These are phyloP conservation scores for Adelges cooleyi DNA, from an alignment of 1,140 invertebrate genomes.

Conservation along the genomic window DNA sequence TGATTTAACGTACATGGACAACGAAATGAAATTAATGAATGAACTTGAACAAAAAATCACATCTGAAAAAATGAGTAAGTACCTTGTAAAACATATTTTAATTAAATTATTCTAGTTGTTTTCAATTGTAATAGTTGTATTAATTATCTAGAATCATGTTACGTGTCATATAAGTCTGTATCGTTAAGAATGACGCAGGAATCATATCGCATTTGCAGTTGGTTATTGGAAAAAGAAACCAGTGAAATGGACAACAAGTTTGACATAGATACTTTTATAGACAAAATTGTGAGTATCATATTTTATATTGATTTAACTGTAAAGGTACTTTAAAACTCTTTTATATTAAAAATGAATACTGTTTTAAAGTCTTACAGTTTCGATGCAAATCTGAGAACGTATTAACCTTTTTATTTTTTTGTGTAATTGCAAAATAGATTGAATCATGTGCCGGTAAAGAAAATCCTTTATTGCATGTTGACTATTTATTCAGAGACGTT, in stretches of 20 bases:
- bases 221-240: background rate
- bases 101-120: background rate
- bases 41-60: background rate
- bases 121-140: background rate
- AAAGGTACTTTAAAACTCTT: no score
- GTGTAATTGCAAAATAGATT: background rate
- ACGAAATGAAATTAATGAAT: background rate
- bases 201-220: conserved; percentile 6
- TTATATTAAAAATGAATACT: no score
- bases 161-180: background rate
- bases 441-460: background rate
- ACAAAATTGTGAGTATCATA: background rate
- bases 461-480: background rate
- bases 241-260: conserved; percentile 10
- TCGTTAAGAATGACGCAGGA: background rate
- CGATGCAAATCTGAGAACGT: no score
- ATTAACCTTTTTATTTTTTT: background rate
- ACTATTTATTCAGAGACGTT: background rate
- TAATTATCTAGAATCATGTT: background rate
- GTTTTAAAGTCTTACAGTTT: no score
- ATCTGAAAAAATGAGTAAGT: conserved; percentile 13
- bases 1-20: background rate
- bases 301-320: no score
- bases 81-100: background rate
- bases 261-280: background rate